Evolutionary conservation across 2,888 invertebrate genomes (phyloP).

Genomic region (Cheilosia variabilis): DNA sequence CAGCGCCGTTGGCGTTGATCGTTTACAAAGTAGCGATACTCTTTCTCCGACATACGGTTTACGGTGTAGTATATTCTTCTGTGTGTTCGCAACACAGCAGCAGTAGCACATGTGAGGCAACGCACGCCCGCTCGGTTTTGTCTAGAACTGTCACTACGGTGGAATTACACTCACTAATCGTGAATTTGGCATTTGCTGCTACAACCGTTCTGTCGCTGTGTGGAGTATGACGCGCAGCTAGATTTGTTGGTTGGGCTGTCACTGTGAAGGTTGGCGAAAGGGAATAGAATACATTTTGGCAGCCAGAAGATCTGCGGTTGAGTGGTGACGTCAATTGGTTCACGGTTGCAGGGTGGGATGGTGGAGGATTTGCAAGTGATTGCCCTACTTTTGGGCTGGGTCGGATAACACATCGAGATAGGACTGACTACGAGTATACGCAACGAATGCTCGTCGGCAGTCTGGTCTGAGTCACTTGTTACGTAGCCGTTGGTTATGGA

Average conservation of each 20-base stretch:
- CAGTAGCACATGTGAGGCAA: not conserved
- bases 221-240: slow-evolving; percentile 40
- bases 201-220: not conserved
- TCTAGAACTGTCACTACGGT: slow-evolving; percentile 49
- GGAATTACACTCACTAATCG: slow-evolving; percentile 52
- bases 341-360: not conserved
- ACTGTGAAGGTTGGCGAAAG: slow-evolving; percentile 10
- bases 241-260: slow-evolving; percentile 24
- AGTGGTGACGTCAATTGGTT: slow-evolving; percentile 53
- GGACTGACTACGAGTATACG: no score
- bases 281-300: slow-evolving; percentile 42
- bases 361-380: slow-evolving; percentile 12
- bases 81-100: not conserved
- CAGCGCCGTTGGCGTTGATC: slow-evolving; percentile 34
- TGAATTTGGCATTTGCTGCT: slow-evolving; percentile 33
- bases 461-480: no score
- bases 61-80: not conserved
- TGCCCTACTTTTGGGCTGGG: slow-evolving; percentile 13
- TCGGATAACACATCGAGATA: no score
- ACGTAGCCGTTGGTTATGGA: no score
- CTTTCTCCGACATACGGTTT: slow-evolving; percentile 8
- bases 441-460: no score
- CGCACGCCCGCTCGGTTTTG: slow-evolving; percentile 2
- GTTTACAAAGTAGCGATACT: slow-evolving; percentile 29
- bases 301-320: slow-evolving; percentile 31